Percentiles rank a stretch among this genome's conserved stretches.
Conservation (phyloP, 2,888 invertebrate species). For the Dasysyrphus albostriatus region DNA sequence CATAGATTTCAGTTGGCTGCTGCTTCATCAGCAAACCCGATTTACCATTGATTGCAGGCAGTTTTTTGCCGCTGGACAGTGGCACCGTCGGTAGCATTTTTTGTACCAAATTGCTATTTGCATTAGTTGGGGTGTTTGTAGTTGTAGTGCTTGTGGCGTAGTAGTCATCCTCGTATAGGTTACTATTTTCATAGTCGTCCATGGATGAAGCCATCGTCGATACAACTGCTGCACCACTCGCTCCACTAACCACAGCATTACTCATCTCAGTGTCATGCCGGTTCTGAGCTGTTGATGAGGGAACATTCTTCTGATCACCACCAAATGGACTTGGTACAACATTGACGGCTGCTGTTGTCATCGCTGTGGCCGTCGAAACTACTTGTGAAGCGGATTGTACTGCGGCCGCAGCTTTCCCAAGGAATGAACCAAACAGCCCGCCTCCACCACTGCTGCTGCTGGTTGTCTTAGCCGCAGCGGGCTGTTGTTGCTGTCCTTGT, state of each 20-base stretch:
- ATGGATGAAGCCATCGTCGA: conserved; percentile 47
- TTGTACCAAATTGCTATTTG: conserved; percentile 61
- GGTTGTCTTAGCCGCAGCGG: conserved; percentile 45
- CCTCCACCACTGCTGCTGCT: conserved; percentile 65
- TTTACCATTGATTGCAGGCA: conserved; percentile 82
- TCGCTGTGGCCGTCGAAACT: conserved; percentile 79
- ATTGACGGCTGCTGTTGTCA: conserved; percentile 73
- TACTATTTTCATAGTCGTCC: conserved; percentile 80
- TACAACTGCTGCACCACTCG: conserved; percentile 64
- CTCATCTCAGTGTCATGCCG: conserved; percentile 54
- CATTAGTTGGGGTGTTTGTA: conserved; percentile 63
- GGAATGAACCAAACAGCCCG: conserved; percentile 81
- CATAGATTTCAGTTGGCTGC: conserved; percentile 82
- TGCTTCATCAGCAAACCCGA: conserved; percentile 81
- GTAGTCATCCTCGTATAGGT: conserved; percentile 72
- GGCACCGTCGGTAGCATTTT: conserved; percentile 80
- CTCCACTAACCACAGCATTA: conserved; percentile 60
- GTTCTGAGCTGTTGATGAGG: conserved; percentile 32
- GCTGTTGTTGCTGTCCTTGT: conserved; percentile 68
- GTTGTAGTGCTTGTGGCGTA: conserved; percentile 64
- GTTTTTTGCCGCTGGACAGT: conserved; percentile 82
- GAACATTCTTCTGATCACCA: conserved; percentile 48
- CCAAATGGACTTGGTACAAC: conserved; percentile 57
- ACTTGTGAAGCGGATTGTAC: conserved; percentile 82
- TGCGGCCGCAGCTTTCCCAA: conserved; percentile 82